phyloP scores from a whole-genome alignment of 2,113 vertebrate species.

The Dromaius novaehollandiae region DNA sequence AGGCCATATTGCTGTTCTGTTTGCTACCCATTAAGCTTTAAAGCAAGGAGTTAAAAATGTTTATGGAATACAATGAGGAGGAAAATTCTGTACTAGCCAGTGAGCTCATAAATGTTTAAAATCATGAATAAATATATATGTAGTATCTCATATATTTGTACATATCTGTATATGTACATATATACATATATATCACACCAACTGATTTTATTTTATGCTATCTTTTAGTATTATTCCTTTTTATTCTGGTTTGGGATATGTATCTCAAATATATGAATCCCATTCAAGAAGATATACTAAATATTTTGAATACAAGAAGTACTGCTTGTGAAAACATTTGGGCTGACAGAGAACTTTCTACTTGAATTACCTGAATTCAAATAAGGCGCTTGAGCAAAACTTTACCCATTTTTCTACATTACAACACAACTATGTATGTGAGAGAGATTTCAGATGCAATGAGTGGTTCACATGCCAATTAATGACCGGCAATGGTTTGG shows the following conservation, averaged over 20 bases:
- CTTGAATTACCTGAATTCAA: not conserved
- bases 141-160: no score
- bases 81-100: not conserved
- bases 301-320: not conserved
- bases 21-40: not conserved
- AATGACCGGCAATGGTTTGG: not conserved
- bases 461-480: not conserved
- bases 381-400: not conserved
- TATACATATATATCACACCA: no score
- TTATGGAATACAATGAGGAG: not conserved
- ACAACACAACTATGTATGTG: not conserved
- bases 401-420: not conserved
- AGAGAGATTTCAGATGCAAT: not conserved
- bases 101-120: not conserved
- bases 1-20: not conserved
- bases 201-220: no score
- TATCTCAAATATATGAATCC: not conserved
- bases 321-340: not conserved
- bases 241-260: not conserved
- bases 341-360: not conserved
- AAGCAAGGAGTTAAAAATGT: not conserved
- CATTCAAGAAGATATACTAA: not conserved
- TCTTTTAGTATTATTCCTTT: not conserved
- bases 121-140: not conserved
- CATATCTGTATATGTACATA: no score